Evolutionary conservation across 2,797 vertebrate genomes (phyloP).

Genomic region (Thamnophis elegans): DNA sequence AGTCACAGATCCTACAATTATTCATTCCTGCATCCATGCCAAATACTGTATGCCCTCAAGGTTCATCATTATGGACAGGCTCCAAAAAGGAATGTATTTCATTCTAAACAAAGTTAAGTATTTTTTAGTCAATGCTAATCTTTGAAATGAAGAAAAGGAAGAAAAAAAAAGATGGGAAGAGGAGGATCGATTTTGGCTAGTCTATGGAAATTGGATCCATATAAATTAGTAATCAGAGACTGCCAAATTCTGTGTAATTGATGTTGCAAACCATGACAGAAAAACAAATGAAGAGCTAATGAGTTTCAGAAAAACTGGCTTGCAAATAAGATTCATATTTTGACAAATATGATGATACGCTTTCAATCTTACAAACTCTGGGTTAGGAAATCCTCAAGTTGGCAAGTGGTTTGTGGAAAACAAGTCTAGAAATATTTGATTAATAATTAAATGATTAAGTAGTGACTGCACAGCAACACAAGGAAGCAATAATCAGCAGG

Average conservation of each 20-base stretch:
- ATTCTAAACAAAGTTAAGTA: conserved; percentile 12
- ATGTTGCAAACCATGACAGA: conserved; percentile 1
- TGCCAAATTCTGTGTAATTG: background rate
- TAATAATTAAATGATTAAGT: background rate
- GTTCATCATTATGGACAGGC: background rate
- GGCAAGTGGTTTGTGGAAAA: background rate
- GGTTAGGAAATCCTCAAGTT: background rate
- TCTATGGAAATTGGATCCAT: background rate
- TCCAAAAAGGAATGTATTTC: conserved; percentile 14
- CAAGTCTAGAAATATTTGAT: background rate
- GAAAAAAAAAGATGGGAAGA: background rate
- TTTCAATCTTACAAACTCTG: background rate
- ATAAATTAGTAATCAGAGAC: conserved; percentile 5
- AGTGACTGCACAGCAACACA: background rate
- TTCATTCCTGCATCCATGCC: background rate
- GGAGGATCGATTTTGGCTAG: conserved; percentile 3
- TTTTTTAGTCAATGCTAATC: conserved; percentile 17
- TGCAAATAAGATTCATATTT: conserved; percentile 9
- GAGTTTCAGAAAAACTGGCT: conserved; percentile 1
- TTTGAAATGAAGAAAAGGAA: background rate
- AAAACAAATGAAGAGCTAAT: conserved; percentile 24
- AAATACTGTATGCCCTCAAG: background rate
- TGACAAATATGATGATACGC: background rate
- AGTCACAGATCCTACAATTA: background rate
- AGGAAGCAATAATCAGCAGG: background rate